Conservation (phyloP, 2,888 invertebrate genomes). For the Phalera bucephala region DNA sequence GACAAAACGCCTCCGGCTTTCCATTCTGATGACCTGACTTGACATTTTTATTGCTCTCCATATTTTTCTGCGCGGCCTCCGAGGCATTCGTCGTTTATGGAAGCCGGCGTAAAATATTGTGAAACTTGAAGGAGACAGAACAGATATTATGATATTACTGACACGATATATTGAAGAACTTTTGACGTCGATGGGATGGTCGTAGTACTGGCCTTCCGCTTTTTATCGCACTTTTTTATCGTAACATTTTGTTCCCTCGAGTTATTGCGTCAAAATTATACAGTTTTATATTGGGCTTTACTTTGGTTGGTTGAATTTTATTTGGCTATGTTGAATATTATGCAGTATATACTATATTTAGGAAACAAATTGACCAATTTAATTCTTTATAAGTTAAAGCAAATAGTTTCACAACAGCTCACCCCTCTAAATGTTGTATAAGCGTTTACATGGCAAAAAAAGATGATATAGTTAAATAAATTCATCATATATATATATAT, state of each 20-base stretch:
- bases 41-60: conserved; percentile 81
- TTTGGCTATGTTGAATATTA: conserved; percentile 1
- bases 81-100: conserved; percentile 68
- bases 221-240: conserved; percentile 47
- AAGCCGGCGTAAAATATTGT: conserved; percentile 72
- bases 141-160: conserved; percentile 71
- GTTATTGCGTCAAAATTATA: conserved; percentile 16
- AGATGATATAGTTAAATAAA: no score
- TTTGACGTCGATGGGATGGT: conserved; percentile 46
- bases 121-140: conserved; percentile 65
- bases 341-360: no score
- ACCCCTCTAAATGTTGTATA: no score
- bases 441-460: no score
- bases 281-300: background rate
- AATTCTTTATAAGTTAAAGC: no score
- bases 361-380: no score
- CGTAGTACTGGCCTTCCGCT: conserved; percentile 28
- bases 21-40: conserved; percentile 82
- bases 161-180: conserved; percentile 62
- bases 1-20: conserved; percentile 79
- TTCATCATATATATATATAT: no score
- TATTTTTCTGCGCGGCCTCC: conserved; percentile 72
- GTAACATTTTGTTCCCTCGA: conserved; percentile 25
- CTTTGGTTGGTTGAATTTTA: conserved; percentile 11
- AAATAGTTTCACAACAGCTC: no score